Evolutionary conservation across 2,797 vertebrate species (phyloP), one percentile per base, ranked within the genome.

Genomic region (Hybognathus amarus): DNA sequence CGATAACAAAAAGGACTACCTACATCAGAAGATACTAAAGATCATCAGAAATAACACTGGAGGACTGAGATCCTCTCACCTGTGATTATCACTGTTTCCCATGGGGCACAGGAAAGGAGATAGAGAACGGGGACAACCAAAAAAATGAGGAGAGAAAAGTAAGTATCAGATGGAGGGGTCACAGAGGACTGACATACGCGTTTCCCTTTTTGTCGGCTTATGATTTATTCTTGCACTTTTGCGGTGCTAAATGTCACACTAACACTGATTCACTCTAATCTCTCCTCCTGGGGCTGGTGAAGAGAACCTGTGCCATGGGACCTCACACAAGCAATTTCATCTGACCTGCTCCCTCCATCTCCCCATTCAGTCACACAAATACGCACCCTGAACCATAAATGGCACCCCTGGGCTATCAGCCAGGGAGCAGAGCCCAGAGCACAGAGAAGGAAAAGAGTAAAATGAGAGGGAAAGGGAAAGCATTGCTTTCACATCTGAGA

Each of bases 221-320:
- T 79, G 77, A 85, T 80, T 81, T 68, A 82, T 82, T 75, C 63
- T 82, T 40, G 50, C 86, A 82, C 36, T 76, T 75, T 24, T 30
- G 30, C 74, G 5, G 82, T 77, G 50, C 84, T 85, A 89, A 91
- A 91, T 79, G 86, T 88, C 87, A 86, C 11, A 50, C 81, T 61
- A 84, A 87, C 80, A 79, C 82, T 42, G 40, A 85, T 79, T 73
- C 80, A 82, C 82, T 85, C 88, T 84, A 85, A 88, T 79, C 83
- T 64, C 59, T 40, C 42, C 47, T 85, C 79, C 67, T 74, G 81
- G 85, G 86, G 78, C 42, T 1, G 0, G 38, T 24, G 54, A 73
- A 77, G 45, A 87, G 77, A 83, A 69, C 45, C 15, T 38, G 7
- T 24, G 9, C 70, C 77, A 47, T 36, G 79, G 52, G 73, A 78